phyloP scores from a whole-genome alignment of 2,113 vertebrate species.

The Piprites chloris region DNA sequence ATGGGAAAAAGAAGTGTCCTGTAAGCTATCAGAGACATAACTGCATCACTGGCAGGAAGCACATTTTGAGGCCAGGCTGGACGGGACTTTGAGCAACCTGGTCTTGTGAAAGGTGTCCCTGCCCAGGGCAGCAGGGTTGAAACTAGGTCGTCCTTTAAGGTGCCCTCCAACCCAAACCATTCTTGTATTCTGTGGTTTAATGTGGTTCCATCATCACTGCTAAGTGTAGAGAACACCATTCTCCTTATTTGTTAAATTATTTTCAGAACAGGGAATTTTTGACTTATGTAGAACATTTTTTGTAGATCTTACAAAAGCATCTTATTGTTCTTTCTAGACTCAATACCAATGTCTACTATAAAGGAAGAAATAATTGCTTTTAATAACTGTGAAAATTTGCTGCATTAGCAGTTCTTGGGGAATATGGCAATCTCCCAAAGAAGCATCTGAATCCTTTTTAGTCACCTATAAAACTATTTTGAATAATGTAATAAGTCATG shows the following conservation, averaged over 20 bases:
- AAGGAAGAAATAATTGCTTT: not conserved
- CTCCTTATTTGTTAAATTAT: not conserved
- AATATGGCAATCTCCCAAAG: not conserved
- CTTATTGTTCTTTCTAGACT: not conserved
- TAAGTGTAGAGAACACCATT: not conserved
- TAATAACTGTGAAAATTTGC: not conserved
- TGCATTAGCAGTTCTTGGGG: not conserved
- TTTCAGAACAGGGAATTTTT: not conserved
- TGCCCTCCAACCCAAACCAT: not conserved
- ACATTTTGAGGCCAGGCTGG: not conserved
- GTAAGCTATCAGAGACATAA: not conserved
- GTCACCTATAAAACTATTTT: not conserved
- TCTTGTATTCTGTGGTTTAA: not conserved
- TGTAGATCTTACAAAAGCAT: not conserved
- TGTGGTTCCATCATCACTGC: too few relatives aligned
- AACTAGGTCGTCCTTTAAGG: not conserved
- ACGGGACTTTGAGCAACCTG: not conserved
- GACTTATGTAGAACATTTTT: not conserved
- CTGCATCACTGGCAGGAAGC: not conserved
- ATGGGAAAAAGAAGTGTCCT: not conserved
- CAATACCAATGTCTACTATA: not conserved
- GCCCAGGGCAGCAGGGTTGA: not conserved
- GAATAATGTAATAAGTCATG: not conserved
- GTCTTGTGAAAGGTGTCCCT: not conserved
- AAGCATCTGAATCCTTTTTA: not conserved